phyloP scores from a whole-genome alignment of 2,797 vertebrate genomes.

The Steatocranus sp. region DNA sequence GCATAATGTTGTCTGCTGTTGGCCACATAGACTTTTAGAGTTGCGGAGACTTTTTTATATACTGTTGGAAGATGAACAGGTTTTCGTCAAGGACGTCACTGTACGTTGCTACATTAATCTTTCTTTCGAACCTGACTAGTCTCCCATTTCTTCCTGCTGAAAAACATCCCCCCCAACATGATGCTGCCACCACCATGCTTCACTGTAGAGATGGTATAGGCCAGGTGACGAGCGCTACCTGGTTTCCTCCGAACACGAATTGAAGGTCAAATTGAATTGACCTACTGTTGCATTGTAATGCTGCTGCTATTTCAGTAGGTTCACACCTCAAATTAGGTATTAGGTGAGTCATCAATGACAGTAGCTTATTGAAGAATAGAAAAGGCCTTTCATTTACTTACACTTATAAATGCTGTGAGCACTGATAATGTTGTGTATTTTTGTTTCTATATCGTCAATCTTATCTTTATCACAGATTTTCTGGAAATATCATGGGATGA shows the following conservation, averaged over 20 bases:
- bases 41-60: neutral
- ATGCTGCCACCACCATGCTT: neutral
- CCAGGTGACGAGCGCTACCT: neutral
- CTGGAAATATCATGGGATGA: neutral
- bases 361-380: neutral
- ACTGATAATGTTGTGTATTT: neutral
- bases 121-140: neutral
- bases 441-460: rapidly evolving
- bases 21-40: neutral
- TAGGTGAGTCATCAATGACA: neutral
- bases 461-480: neutral
- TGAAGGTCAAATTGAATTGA: neutral
- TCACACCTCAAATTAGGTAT: neutral
- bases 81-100: neutral
- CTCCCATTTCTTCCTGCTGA: neutral
- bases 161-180: neutral
- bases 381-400: neutral
- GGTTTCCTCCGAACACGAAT: neutral
- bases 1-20: neutral
- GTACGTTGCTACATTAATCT: neutral
- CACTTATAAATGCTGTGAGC: neutral
- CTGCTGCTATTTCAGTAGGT: neutral
- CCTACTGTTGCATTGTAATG: neutral
- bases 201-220: neutral
- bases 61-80: neutral